Conservation (phyloP, 1,140 invertebrate species). For the Leptestheria dahalacensis region DNA sequence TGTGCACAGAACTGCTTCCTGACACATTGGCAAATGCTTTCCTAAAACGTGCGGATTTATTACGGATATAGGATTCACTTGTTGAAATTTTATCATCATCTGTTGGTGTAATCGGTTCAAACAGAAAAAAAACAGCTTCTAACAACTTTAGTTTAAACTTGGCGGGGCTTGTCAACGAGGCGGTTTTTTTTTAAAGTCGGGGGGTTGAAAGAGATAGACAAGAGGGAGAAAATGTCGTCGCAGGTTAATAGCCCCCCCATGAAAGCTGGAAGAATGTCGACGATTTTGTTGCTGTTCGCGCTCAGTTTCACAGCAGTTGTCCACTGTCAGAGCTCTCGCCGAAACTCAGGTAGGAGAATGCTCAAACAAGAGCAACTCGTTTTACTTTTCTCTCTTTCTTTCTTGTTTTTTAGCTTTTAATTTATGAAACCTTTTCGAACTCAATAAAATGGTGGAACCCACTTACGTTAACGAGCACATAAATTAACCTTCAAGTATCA, state of each 20-base stretch:
- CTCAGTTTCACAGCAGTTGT: neutral
- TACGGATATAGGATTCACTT: no score
- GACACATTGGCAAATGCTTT: neutral
- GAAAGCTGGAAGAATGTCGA: neutral
- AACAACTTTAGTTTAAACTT: neutral
- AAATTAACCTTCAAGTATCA: no score
- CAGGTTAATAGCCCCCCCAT: neutral
- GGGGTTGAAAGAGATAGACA: neutral
- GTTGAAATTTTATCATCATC: no score
- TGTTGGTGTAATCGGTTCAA: no score
- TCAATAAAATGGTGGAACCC: no score
- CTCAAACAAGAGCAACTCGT: neutral
- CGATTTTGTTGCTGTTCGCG: neutral
- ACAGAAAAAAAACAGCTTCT: neutral
- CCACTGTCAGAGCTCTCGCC: neutral
- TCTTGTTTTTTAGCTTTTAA: no score
- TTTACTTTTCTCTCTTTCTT: no score
- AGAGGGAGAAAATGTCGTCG: neutral
- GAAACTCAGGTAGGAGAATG: neutral
- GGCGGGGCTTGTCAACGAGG: neutral
- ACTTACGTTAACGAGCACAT: no score
- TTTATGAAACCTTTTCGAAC: no score
- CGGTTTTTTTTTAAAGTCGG: no score
- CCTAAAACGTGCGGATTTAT: no score
- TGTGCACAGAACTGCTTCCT: neutral